Evolutionary conservation across 2,113 vertebrate species (phyloP).

Genomic region (Sturnus vulgaris): DNA sequence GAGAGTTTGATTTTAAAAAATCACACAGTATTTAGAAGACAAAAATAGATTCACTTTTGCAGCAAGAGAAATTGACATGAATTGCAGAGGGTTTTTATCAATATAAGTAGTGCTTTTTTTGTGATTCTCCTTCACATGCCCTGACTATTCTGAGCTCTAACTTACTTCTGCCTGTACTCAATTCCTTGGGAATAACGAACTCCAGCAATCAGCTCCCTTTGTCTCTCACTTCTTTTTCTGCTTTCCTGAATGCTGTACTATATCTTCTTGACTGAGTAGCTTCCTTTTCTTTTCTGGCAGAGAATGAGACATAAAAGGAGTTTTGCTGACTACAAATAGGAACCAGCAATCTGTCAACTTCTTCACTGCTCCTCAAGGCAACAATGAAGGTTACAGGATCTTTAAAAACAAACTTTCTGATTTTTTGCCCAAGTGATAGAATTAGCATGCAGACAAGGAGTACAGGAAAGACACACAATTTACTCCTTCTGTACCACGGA

Average conservation of each 20-base stretch:
- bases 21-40: background rate
- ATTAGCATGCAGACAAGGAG: background rate
- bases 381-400: background rate
- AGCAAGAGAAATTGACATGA: background rate
- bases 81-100: background rate
- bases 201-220: conserved; percentile 35
- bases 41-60: conserved; percentile 2
- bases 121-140: background rate
- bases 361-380: background rate
- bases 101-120: background rate
- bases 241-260: background rate
- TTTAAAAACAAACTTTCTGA: conserved; percentile 6
- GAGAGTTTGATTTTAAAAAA: background rate
- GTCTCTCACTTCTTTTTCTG: conserved; percentile 13
- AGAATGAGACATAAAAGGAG: conserved; percentile 1
- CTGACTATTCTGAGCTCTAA: background rate
- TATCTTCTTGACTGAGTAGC: conserved; percentile 18
- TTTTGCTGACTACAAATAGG: conserved; percentile 35
- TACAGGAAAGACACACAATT: background rate
- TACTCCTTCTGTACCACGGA: background rate
- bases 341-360: conserved; percentile 2
- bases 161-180: background rate
- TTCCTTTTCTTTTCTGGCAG: conserved; percentile 14
- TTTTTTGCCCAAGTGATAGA: background rate
- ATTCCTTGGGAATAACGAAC: background rate